These are phyloP conservation scores for Paragorgia papillata DNA, from an alignment of 92 coral and sea anemone genomes.

Conservation along the genomic window DNA sequence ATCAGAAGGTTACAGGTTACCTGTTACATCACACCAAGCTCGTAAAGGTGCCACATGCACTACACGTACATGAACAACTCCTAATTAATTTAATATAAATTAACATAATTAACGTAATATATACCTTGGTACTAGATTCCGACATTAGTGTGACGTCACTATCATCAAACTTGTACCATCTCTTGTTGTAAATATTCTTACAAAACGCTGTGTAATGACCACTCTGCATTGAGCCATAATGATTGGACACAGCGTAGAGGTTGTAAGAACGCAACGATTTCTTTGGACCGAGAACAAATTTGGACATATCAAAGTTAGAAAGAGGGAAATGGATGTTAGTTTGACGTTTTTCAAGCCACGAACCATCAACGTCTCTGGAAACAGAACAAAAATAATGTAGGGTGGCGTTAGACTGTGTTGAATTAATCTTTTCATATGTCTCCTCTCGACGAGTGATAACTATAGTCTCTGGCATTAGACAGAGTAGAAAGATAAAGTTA, in stretches of 20 bases:
- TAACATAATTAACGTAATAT: not conserved
- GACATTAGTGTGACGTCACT: conserved; percentile 80
- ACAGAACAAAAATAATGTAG: not conserved
- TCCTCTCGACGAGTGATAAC: too few species aligned
- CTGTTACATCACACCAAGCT: too few species aligned
- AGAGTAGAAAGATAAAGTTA: too few species aligned
- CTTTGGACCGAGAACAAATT: conserved; percentile 73
- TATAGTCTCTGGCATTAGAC: too few species aligned
- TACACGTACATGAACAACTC: too few species aligned
- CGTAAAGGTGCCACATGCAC: too few species aligned
- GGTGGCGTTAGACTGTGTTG: too few species aligned
- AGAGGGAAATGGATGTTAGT: conserved; percentile 75
- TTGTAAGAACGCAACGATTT: conserved; percentile 54
- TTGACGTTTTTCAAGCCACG: conserved; percentile 97
- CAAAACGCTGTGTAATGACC: conserved; percentile 98
- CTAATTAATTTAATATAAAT: too few species aligned
- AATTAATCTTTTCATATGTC: too few species aligned
- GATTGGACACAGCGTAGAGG: conserved; percentile 85
- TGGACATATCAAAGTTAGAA: conserved; percentile 65
- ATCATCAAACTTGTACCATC: conserved; percentile 97
- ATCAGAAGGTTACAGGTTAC: too few species aligned
- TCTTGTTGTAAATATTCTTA: conserved; percentile 65
- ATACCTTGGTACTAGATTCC: conserved; percentile 25
- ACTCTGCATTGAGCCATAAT: conserved; percentile 98
- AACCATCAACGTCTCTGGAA: conserved; percentile 81